Evolutionary conservation across 2,797 vertebrate genomes (phyloP).

Genomic region (Meda fulgida): DNA sequence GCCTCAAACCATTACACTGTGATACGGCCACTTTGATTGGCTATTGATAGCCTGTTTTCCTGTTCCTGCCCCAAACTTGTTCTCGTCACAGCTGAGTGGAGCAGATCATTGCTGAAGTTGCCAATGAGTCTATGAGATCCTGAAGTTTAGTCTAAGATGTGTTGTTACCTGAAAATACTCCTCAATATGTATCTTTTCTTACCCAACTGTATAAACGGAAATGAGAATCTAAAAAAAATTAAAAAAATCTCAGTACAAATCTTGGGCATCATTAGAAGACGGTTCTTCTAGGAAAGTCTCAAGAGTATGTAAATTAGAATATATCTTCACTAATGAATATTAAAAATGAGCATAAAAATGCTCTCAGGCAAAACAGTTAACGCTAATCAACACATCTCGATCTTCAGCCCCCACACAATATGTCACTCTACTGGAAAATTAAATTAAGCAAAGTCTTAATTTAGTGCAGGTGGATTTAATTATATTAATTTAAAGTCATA

Average conservation of each 20-base stretch:
- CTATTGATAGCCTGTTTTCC: slow-evolving; percentile 35
- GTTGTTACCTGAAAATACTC: background rate
- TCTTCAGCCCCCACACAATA: slow-evolving; percentile 14
- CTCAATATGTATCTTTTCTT: background rate
- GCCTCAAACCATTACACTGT: background rate
- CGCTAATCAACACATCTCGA: slow-evolving; percentile 14
- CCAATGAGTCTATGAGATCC: too few relatives aligned
- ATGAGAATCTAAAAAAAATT: background rate
- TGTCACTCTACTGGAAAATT: slow-evolving; percentile 17
- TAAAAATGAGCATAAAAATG: slow-evolving; percentile 3
- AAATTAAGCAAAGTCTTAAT: background rate
- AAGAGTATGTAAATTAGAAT: background rate
- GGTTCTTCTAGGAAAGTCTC: background rate
- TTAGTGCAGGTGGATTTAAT: background rate
- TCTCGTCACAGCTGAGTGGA: slow-evolving; percentile 6
- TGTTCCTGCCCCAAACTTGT: slow-evolving; percentile 27
- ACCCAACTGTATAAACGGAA: background rate
- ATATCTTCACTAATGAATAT: slow-evolving; percentile 3
- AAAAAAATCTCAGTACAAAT: background rate
- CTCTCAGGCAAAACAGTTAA: slow-evolving; percentile 8
- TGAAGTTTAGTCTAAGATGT: background rate
- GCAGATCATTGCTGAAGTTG: slow-evolving; percentile 5
- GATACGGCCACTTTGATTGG: slow-evolving; percentile 7
- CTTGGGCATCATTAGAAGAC: background rate
- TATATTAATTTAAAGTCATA: background rate